A percentile compares a stretch with the other conserved stretches of the same genome.
These are phyloP conservation scores for Hirtodrosophila histrioides DNA, from an alignment of 2,888 invertebrate species.

Conservation along the genomic window DNA sequence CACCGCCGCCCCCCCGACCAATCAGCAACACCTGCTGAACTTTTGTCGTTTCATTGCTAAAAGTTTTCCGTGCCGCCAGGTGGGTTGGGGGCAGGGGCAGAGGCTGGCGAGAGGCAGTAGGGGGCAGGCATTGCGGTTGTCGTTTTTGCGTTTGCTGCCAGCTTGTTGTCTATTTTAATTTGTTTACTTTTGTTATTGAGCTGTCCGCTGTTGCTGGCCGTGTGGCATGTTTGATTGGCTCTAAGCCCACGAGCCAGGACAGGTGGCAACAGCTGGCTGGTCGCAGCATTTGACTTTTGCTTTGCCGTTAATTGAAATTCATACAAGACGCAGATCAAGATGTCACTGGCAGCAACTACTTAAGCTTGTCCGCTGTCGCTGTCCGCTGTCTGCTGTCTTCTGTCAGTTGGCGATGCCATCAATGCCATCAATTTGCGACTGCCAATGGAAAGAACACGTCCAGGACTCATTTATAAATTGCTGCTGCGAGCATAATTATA, in stretches of 20 bases:
- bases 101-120: too few relatives aligned
- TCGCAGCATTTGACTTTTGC: slow-evolving; percentile 62
- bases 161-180: slow-evolving; percentile 77
- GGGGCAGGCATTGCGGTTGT: slow-evolving; percentile 46
- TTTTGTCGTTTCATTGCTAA: slow-evolving; percentile 71
- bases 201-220: slow-evolving; percentile 60
- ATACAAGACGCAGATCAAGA: slow-evolving; percentile 69
- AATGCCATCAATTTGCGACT: slow-evolving; percentile 24
- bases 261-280: slow-evolving; percentile 38
- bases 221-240: slow-evolving; percentile 67
- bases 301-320: slow-evolving; percentile 72
- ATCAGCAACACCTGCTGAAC: slow-evolving; percentile 63
- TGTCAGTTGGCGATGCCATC: slow-evolving; percentile 14
- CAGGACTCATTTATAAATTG: slow-evolving; percentile 56
- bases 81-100: not conserved
- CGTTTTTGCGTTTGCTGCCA: slow-evolving; percentile 50
- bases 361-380: slow-evolving; percentile 9
- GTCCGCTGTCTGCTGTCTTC: too few relatives aligned
- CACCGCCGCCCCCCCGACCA: not conserved
- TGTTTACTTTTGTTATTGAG: slow-evolving; percentile 80
- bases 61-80: slow-evolving; percentile 47
- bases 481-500: slow-evolving; percentile 63
- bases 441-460: slow-evolving; percentile 44
- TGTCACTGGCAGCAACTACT: slow-evolving; percentile 52
- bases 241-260: slow-evolving; percentile 54